phyloP scores from a whole-genome alignment of 2,888 invertebrate species.

The Campoletis raptor region DNA sequence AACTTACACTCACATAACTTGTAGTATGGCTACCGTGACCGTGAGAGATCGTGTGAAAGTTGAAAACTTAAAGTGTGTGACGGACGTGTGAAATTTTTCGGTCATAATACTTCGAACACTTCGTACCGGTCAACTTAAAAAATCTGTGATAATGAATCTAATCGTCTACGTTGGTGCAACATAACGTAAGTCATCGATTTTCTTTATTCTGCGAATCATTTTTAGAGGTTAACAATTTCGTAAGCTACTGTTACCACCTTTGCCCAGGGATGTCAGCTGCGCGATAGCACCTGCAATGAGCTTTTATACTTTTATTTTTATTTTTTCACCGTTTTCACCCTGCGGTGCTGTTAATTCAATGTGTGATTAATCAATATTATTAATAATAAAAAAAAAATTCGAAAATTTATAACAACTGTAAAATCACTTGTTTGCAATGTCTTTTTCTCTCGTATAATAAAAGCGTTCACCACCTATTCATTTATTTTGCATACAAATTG shows the following conservation, averaged over 20 bases:
- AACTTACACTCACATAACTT: neutral
- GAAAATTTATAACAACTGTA: neutral
- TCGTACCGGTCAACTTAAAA: conserved; percentile 33
- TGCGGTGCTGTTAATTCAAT: neutral
- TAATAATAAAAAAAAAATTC: neutral
- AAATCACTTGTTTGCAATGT: neutral
- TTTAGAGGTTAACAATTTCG: conserved; percentile 60
- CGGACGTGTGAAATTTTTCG: conserved; percentile 68
- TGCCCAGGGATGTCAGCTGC: conserved; percentile 52
- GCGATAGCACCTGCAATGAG: conserved; percentile 55
- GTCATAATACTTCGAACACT: conserved; percentile 40
- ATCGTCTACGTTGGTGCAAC: conserved; percentile 15
- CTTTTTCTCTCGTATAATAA: neutral
- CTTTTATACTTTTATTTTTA: conserved; percentile 25
- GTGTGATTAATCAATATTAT: neutral
- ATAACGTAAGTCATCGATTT: conserved; percentile 46
- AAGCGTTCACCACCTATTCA: neutral
- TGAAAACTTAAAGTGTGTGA: conserved; percentile 63
- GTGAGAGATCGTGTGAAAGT: conserved; percentile 67
- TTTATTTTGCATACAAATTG: neutral
- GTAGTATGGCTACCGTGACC: conserved; percentile 52
- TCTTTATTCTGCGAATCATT: neutral
- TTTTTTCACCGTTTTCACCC: neutral
- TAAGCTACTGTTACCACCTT: conserved; percentile 29
- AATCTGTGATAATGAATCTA: conserved; percentile 65